Evolutionary conservation across 37 sponge, comb jelly and placozoan species (phyloP), one percentile per base, ranked within the genome.

Genomic region (Cliona cf. orientalis): DNA sequence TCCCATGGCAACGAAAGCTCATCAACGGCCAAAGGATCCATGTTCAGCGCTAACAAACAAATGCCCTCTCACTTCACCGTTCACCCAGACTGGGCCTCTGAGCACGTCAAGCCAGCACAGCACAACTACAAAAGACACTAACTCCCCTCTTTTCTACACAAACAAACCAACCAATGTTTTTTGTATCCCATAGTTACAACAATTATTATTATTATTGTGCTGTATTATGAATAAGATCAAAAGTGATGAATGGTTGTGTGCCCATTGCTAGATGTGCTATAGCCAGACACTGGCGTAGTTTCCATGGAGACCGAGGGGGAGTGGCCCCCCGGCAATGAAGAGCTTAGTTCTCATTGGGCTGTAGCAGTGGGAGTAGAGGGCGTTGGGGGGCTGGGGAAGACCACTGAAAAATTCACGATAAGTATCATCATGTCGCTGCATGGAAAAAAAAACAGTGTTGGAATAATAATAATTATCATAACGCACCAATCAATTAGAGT

Each of bases 281-380:
- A 87, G 85, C 98, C 98, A 98, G 28, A 98, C 55, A 23, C 89
- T 84, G 14, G 91, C 91, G 75, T 98, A 98, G 85, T 92, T 98
- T 4, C 98, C 98, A 85, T 69, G 79, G 35, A 98, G 84, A 32
- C 95, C 98, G 0, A 95, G 73, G 28, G 92, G 93, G 1, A 93
- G 81, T 32, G 98, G 98, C 0, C 98, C 98, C 0, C 98, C 98
- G 38, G 95, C 95, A 2, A 90, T 75, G 64, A 95, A 94, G 9
- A 98, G 63, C 66, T 90, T 87, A 22, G 89, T 78, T 46, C 87
- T 81, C 26, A 79, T 75, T n/a, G 93, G 91, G 59, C 91, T 95
- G 75, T 98, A 98, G 34, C 78, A 77, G 76, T 98, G 98, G 23
- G 98, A 93, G 68, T 95, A 95, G 36, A 98, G 86, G 68, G 96